Evolutionary conservation across 2,113 vertebrate species (phyloP).

Genomic region (Aspiorhynchus laticeps): DNA sequence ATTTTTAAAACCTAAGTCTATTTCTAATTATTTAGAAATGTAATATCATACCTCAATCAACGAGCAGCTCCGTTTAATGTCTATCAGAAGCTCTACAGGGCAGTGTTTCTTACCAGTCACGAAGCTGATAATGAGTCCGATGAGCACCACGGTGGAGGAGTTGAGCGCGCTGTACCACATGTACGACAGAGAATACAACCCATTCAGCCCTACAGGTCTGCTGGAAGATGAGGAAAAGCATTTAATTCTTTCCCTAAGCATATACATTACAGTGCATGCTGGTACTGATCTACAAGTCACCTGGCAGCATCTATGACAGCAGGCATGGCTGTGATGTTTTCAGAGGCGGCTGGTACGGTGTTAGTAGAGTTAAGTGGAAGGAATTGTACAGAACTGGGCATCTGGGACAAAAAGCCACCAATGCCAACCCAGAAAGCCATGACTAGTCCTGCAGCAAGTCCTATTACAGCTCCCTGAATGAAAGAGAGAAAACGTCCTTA

Average conservation of each 20-base stretch:
- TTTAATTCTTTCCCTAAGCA: background rate
- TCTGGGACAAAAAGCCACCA: slow-evolving; percentile 75
- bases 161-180: slow-evolving; percentile 93
- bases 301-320: slow-evolving; percentile 64
- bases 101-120: slow-evolving; percentile 78
- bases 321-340: slow-evolving; percentile 67
- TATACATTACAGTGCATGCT: background rate
- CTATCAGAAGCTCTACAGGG: background rate
- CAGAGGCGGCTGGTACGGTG: background rate
- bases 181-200: slow-evolving; percentile 88
- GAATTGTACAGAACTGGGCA: rapidly evolving
- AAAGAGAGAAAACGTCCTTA: background rate
- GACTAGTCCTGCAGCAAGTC: slow-evolving; percentile 80
- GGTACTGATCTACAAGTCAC: slow-evolving; percentile 61
- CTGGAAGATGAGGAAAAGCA: slow-evolving; percentile 39
- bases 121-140: slow-evolving; percentile 86
- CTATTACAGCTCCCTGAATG: slow-evolving; percentile 82
- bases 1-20: no score
- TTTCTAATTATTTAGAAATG: background rate
- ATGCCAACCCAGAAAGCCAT: slow-evolving; percentile 92
- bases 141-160: slow-evolving; percentile 83
- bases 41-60: background rate
- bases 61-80: background rate
- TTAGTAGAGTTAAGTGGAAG: slow-evolving; percentile 51
- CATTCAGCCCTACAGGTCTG: slow-evolving; percentile 78